phyloP scores from a whole-genome alignment of 2,888 invertebrate genomes.

The Hipparchia semele region DNA sequence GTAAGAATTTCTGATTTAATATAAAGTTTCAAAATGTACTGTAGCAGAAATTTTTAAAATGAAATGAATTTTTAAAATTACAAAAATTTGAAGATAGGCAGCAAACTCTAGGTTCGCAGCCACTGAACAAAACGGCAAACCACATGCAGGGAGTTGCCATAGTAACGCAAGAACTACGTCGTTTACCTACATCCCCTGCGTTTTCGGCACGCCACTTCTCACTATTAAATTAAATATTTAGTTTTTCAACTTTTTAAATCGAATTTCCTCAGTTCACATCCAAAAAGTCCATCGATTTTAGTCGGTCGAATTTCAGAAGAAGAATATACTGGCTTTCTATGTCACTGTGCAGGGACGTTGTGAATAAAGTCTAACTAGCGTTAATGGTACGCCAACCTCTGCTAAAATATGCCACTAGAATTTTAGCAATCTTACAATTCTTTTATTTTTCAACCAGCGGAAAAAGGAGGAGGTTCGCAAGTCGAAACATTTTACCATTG shows the following conservation, averaged over 20 bases:
- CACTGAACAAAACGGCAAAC: conserved; percentile 53
- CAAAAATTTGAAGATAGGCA: not conserved
- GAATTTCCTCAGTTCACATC: no score
- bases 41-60: not conserved
- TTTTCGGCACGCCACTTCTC: conserved; percentile 28
- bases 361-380: no score
- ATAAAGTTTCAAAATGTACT: not conserved
- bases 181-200: conserved; percentile 60
- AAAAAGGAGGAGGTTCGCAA: no score
- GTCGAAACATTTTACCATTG: not conserved
- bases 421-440: not conserved
- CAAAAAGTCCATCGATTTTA: no score
- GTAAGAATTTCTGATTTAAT: not conserved
- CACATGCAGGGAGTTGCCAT: conserved; percentile 77
- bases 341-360: no score
- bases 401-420: no score
- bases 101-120: conserved; percentile 58
- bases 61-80: no score
- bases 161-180: conserved; percentile 75
- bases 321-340: no score
- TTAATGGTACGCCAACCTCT: no score
- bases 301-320: no score
- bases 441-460: no score
- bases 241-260: not conserved
- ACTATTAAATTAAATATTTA: not conserved